Evolutionary conservation across 92 coral and sea anemone species (phyloP).

Genomic region (Blastomussa wellsi): DNA sequence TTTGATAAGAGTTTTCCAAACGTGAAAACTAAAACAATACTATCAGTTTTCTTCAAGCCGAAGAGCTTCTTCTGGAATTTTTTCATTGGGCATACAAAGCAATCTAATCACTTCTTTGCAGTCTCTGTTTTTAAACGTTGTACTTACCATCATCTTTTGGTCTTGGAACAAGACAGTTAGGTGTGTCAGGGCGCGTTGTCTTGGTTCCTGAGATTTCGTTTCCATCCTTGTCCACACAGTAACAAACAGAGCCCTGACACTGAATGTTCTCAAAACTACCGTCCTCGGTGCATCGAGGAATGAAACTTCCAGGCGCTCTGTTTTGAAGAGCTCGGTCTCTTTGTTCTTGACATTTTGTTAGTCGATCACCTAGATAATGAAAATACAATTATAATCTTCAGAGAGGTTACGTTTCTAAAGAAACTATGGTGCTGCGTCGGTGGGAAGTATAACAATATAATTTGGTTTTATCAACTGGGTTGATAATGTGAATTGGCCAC

Average conservation of each 20-base stretch:
- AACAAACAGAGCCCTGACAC: slow-evolving; percentile 86
- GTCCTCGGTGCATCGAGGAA: slow-evolving; percentile 79
- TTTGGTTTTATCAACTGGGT: too few relatives aligned
- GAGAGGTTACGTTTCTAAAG: too few relatives aligned
- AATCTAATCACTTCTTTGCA: neutral
- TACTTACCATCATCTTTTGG: slow-evolving; percentile 38
- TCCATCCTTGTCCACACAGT: slow-evolving; percentile 84
- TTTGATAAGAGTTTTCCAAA: too few relatives aligned
- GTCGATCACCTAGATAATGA: slow-evolving; percentile 40
- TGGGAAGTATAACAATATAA: too few relatives aligned
- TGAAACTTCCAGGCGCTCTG: slow-evolving; percentile 63
- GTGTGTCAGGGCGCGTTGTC: slow-evolving; percentile 61
- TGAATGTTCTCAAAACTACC: slow-evolving; percentile 83
- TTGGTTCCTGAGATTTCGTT: slow-evolving; percentile 81
- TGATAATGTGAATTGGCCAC: too few relatives aligned
- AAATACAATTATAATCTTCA: neutral
- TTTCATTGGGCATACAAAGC: too few relatives aligned
- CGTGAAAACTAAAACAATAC: too few relatives aligned
- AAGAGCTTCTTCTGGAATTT: too few relatives aligned
- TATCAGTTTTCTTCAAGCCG: too few relatives aligned
- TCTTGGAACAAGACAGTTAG: slow-evolving; percentile 65
- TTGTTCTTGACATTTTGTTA: slow-evolving; percentile 78
- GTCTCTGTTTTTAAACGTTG: neutral
- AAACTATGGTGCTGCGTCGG: too few relatives aligned
- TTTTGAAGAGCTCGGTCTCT: slow-evolving; percentile 62